Evolutionary conservation across 2,888 invertebrate genomes (phyloP), one percentile per base, ranked within the genome.

Genomic region (Zygogramma bicolorata): DNA sequence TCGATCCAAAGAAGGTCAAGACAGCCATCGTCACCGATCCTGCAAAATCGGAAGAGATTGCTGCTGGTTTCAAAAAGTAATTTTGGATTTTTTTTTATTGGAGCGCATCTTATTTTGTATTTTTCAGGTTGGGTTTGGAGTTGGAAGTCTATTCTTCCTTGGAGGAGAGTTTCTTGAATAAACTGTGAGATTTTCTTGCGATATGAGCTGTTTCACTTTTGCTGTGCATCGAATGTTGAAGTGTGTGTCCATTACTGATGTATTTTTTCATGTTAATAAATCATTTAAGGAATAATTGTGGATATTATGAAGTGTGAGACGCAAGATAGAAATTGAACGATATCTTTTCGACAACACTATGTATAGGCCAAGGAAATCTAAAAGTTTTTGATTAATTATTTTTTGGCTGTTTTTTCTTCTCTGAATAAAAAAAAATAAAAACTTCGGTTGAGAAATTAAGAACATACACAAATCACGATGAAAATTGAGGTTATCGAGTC

Each of bases 11-110:
- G 13, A 82, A 86, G 71, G 88, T 91, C 63, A 91, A 91, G 82
- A 91, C 93, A n/a, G 91, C 93, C 18, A 87, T 95, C 76, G 93
- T 94, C 31, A 95, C 95, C 83, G 93, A 94, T 85, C 93, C 95
- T 10, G 89, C 92, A 71, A 95, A 95, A 87, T 92, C 93, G 61
- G 87, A 89, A 18, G 93, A 93, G 82, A 88, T 94, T 77, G 88
- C 90, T 53, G 87, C 89, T 10, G 91, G 90, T 5, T 93, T 95
- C 80, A 89, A 90, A 81, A 90, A 90, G 94, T 94, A 83, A 73
- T 61, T 10, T 3, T 3, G 1, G 2, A 2, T 57, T 46, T 42
- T 60, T 57, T 38, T 67, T 60, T 3, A 27, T 42, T 0, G 18
- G 18, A 42, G 29, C n/a, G 18, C n/a, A 38, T 38, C 8, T 70